These are phyloP conservation scores for Coreoperca whiteheadi DNA, from an alignment of 2,113 vertebrate species.

Conservation along the genomic window DNA sequence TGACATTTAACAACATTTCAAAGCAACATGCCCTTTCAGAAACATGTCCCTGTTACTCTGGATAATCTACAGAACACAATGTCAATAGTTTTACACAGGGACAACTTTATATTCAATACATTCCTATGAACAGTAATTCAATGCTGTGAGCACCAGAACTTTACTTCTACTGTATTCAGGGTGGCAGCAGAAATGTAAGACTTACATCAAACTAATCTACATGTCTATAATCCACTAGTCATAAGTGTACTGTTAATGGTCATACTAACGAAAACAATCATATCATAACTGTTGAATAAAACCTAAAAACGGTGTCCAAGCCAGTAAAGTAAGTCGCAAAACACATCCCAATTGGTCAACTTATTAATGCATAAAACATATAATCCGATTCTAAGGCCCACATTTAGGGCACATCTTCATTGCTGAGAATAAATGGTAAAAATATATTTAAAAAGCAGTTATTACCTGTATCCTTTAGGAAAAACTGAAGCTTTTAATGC, in stretches of 20 bases:
- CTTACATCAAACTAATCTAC: background rate
- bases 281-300: background rate
- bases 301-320: background rate
- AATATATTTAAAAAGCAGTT: background rate
- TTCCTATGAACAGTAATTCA: background rate
- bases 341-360: background rate
- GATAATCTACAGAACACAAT: background rate
- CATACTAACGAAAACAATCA: background rate
- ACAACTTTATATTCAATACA: background rate
- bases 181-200: background rate
- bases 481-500: constrained; percentile 32
- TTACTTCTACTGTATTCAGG: background rate
- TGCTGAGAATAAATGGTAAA: background rate
- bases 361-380: background rate
- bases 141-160: background rate
- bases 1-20: no score
- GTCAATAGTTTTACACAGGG: background rate
- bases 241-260: background rate
- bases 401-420: background rate
- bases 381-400: background rate
- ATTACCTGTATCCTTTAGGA: constrained; percentile 58
- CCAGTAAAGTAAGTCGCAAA: background rate
- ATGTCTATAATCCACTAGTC: background rate
- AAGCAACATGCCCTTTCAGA: no score
- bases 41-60: background rate